Conservation (phyloP, 2,797 vertebrate genomes). For the Neosilurus mollespiculum region DNA sequence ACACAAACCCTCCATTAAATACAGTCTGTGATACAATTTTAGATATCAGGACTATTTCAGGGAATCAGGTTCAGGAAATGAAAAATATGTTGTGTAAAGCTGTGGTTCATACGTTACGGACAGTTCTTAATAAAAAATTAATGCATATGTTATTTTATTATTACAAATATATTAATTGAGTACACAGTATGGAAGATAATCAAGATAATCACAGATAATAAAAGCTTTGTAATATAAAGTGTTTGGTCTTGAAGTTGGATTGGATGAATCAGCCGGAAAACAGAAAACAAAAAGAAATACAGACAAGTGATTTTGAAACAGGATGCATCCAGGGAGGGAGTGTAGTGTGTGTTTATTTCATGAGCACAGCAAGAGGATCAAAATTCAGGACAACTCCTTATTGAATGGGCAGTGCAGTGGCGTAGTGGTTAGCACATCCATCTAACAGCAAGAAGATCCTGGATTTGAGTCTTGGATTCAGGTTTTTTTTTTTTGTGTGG, state of each 20-base stretch:
- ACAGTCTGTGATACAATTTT: slow-evolving; percentile 69
- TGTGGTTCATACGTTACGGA: not conserved
- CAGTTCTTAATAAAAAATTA: not conserved
- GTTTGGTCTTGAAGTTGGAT: not conserved
- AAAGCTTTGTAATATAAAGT: not conserved
- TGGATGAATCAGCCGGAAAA: not conserved
- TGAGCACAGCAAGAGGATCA: not conserved
- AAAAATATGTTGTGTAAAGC: slow-evolving; percentile 19
- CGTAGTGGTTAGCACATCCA: too few relatives aligned
- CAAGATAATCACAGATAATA: too few relatives aligned
- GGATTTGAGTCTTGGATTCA: too few relatives aligned
- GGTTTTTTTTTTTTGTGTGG: too few relatives aligned
- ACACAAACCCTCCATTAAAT: slow-evolving; percentile 61
- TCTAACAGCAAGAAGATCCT: too few relatives aligned
- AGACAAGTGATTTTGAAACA: not conserved
- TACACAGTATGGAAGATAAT: not conserved
- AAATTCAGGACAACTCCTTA: not conserved
- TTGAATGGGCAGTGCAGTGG: not conserved
- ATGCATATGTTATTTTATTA: not conserved
- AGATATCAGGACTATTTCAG: slow-evolving; percentile 68
- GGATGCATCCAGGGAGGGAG: not conserved
- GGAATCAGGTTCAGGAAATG: slow-evolving; percentile 54
- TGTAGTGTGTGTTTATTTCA: not conserved
- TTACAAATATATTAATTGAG: not conserved
- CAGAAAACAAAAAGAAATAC: not conserved